Conservation (phyloP, 2,888 invertebrate species). For the Amblyjoppa proteus region DNA sequence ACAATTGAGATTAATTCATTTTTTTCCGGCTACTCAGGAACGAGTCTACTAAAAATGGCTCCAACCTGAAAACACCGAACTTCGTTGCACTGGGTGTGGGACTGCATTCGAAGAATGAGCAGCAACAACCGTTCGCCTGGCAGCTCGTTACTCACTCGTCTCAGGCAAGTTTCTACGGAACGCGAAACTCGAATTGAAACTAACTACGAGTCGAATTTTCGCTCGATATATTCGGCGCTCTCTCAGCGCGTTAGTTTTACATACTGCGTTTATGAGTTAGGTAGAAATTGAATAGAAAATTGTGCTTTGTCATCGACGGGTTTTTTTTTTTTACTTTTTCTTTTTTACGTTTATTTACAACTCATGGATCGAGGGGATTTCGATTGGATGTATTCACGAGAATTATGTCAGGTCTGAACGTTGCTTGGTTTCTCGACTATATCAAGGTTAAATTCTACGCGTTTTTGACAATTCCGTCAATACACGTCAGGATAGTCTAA, state of each 20-base stretch:
- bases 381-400: neutral
- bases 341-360: neutral
- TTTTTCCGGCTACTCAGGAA: conserved; percentile 64
- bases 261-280: conserved; percentile 14
- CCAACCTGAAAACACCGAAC: conserved; percentile 70
- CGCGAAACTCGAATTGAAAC: conserved; percentile 19
- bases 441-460: conserved; percentile 51
- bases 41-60: conserved; percentile 63
- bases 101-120: conserved; percentile 71
- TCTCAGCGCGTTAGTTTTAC: neutral
- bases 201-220: conserved; percentile 18
- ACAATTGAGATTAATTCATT: neutral
- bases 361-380: conserved; percentile 16
- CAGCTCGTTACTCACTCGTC: conserved; percentile 73
- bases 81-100: conserved; percentile 76
- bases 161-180: conserved; percentile 70
- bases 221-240: neutral
- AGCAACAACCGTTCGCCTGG: conserved; percentile 75
- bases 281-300: conserved; percentile 38
- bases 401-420: conserved; percentile 55
- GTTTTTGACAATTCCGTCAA: conserved; percentile 39
- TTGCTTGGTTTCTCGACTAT: conserved; percentile 55
- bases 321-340: neutral
- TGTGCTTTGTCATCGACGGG: neutral
- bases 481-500: neutral